Percentiles rank a stretch among this genome's conserved stretches.
phyloP scores from a whole-genome alignment of 2,113 vertebrate genomes.

The Baryphthengus martii region DNA sequence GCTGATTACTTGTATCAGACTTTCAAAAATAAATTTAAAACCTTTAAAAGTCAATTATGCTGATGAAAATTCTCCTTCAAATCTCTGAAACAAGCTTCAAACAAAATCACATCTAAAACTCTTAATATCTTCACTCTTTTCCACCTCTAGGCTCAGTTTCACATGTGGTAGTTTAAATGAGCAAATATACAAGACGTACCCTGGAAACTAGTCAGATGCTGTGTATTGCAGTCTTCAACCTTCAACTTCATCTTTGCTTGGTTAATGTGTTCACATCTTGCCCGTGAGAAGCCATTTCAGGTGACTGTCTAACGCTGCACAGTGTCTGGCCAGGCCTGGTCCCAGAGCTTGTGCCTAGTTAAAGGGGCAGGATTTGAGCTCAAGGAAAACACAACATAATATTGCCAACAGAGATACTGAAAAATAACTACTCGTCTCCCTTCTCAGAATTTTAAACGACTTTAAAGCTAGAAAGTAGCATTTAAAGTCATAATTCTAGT shows the following conservation, averaged over 20 bases:
- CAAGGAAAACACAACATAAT: not conserved
- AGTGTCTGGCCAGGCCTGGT: not conserved
- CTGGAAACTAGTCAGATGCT: not conserved
- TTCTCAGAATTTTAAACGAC: not conserved
- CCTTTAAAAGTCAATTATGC: not conserved
- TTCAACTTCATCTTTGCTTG: not conserved
- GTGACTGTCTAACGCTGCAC: not conserved
- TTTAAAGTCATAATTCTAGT: not conserved
- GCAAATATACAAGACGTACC: not conserved
- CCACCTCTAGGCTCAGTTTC: not conserved
- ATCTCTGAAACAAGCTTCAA: not conserved
- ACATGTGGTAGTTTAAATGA: not conserved
- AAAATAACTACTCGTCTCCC: not conserved
- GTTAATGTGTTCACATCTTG: not conserved
- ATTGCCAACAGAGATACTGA: not conserved
- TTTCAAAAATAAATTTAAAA: not conserved
- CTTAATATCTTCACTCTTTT: not conserved
- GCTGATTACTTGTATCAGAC: not conserved
- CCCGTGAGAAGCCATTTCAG: not conserved
- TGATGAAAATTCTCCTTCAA: not conserved
- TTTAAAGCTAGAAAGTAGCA: not conserved
- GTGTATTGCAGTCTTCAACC: not conserved
- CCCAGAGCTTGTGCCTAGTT: not conserved
- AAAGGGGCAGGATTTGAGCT: not conserved
- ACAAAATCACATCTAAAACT: not conserved